phyloP scores from a whole-genome alignment of 23 tunicate species.

The Halocynthia roretzi region DNA sequence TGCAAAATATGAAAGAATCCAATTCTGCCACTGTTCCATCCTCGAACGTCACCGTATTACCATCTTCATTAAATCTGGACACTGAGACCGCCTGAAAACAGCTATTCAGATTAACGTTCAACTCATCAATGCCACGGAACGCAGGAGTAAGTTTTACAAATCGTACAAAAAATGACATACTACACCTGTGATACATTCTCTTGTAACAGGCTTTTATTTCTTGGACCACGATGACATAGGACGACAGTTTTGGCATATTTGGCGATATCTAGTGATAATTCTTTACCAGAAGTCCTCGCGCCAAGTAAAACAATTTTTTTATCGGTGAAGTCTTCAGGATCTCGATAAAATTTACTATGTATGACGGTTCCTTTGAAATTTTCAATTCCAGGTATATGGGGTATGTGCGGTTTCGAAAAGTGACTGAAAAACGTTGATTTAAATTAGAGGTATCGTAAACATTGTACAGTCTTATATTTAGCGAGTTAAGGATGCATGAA shows the following conservation, averaged over 20 bases:
- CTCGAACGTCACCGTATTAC: conserved; percentile 22
- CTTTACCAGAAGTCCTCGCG: conserved; percentile 57
- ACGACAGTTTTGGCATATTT: conserved; percentile 39
- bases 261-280: conserved; percentile 43
- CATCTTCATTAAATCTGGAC: conserved; percentile 32
- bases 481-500: background rate
- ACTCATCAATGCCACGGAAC: background rate
- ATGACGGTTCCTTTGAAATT: conserved; percentile 46
- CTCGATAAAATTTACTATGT: conserved; percentile 59
- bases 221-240: conserved; percentile 40
- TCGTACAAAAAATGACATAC: background rate
- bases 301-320: conserved; percentile 60
- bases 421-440: conserved; percentile 32
- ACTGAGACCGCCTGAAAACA: conserved; percentile 28
- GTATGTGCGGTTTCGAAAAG: conserved; percentile 46
- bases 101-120: background rate
- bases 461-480: background rate
- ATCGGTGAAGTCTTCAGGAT: conserved; percentile 28
- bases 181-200: conserved; percentile 48
- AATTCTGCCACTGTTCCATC: conserved; percentile 44
- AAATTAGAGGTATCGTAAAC: background rate
- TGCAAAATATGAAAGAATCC: conserved; percentile 55
- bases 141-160: background rate
- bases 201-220: conserved; percentile 20
- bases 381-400: conserved; percentile 38